A percentile compares a stretch with the other conserved stretches of the same genome.
Conservation (phyloP, 2,888 invertebrate genomes). For the Sarcophaga carnaria region DNA sequence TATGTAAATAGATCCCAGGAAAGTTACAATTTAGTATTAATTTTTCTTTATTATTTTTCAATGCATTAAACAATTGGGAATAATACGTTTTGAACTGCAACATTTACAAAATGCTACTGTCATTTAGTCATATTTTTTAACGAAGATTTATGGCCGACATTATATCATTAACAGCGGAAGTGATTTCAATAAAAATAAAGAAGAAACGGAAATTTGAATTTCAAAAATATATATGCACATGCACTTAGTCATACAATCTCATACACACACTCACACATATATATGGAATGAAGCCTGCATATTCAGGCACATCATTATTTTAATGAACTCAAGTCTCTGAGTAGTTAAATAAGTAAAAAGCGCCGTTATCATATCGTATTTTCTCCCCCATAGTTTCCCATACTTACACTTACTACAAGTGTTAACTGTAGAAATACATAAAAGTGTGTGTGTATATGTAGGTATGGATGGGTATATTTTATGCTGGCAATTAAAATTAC, state of each 20-base stretch:
- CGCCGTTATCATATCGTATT: neutral
- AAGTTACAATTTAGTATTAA: neutral
- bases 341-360: neutral
- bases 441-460: too few relatives aligned
- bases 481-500: neutral
- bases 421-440: neutral
- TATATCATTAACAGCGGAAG: slow-evolving; percentile 28
- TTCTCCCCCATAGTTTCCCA: neutral
- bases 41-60: slow-evolving; percentile 5
- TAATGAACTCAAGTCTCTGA: too few relatives aligned
- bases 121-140: slow-evolving; percentile 39
- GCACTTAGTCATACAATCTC: neutral
- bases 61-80: neutral
- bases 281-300: neutral
- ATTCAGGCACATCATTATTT: neutral
- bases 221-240: neutral
- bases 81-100: neutral
- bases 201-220: slow-evolving; percentile 35
- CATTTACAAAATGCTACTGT: slow-evolving; percentile 32
- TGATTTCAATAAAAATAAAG: slow-evolving; percentile 35
- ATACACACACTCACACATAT: neutral
- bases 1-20: slow-evolving; percentile 19
- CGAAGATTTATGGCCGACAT: slow-evolving; percentile 48
- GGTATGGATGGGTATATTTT: too few relatives aligned
- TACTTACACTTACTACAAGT: neutral